These are phyloP conservation scores for Coenonympha glycerion DNA, from an alignment of 2,888 invertebrate species.

Conservation along the genomic window DNA sequence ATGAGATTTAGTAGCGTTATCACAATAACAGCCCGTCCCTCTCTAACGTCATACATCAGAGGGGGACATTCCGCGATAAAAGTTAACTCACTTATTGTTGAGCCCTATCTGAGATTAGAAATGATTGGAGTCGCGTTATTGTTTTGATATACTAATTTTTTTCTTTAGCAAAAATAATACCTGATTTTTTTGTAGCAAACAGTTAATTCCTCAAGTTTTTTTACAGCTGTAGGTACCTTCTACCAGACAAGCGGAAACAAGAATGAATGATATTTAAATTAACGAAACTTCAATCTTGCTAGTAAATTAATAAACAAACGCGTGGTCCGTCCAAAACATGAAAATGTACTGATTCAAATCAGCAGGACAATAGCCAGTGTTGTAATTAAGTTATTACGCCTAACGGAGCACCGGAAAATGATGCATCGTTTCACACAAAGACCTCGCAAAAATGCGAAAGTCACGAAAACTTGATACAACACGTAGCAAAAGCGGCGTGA, in stretches of 20 bases:
- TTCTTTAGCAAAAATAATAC: too few relatives aligned
- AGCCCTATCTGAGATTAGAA: slow-evolving; percentile 30
- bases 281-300: background rate
- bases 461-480: slow-evolving; percentile 50
- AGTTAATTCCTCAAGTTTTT: too few relatives aligned
- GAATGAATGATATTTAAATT: background rate
- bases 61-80: slow-evolving; percentile 29
- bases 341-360: slow-evolving; percentile 11
- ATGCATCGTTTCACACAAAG: slow-evolving; percentile 27
- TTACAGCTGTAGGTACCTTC: too few relatives aligned
- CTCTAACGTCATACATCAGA: slow-evolving; percentile 27
- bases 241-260: too few relatives aligned
- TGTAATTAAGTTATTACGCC: slow-evolving; percentile 22
- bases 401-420: slow-evolving; percentile 25
- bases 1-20: slow-evolving; percentile 39
- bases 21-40: slow-evolving; percentile 30
- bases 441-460: slow-evolving; percentile 37
- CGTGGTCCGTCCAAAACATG: background rate
- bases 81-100: slow-evolving; percentile 21
- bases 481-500: slow-evolving; percentile 35
- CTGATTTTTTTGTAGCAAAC: too few relatives aligned
- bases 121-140: slow-evolving; percentile 15
- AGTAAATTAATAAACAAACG: background rate
- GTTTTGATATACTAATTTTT: background rate
- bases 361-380: slow-evolving; percentile 23